Evolutionary conservation across 53 echinoderm and acorn worm species (phyloP).

Genomic region (Astropecten irregularis): DNA sequence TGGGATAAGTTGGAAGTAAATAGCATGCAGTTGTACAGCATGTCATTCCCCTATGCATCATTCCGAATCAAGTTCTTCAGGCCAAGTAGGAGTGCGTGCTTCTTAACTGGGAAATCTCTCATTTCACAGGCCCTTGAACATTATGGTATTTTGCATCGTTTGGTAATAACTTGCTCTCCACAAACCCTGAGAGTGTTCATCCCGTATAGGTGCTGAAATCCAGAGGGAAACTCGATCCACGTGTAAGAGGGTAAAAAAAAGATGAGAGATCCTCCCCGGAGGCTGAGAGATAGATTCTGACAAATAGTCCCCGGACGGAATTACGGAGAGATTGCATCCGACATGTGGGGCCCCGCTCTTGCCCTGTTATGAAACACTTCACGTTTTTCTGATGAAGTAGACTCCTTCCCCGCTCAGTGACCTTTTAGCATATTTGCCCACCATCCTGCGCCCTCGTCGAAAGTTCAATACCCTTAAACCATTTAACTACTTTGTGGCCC

Average conservation of each 20-base stretch:
- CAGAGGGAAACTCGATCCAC: neutral
- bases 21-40: too few species aligned
- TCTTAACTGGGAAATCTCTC: too few species aligned
- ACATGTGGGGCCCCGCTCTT: neutral
- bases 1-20: too few species aligned
- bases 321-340: neutral
- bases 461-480: neutral
- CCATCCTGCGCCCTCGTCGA: neutral
- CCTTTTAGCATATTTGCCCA: neutral
- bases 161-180: constrained; percentile 3
- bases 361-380: constrained; percentile 3
- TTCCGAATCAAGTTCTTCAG: neutral
- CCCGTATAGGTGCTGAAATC: neutral
- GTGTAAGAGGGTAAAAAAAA: constrained; percentile 6
- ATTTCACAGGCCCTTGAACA: neutral
- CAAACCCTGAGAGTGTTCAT: neutral
- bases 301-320: too few species aligned
- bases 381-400: neutral
- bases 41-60: too few species aligned
- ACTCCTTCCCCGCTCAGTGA: neutral
- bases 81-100: too few species aligned
- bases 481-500: too few species aligned
- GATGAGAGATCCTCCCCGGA: neutral
- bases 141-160: neutral
- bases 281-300: neutral